Evolutionary conservation across 2,888 invertebrate species (phyloP).

Genomic region (Papilio elwesi): DNA sequence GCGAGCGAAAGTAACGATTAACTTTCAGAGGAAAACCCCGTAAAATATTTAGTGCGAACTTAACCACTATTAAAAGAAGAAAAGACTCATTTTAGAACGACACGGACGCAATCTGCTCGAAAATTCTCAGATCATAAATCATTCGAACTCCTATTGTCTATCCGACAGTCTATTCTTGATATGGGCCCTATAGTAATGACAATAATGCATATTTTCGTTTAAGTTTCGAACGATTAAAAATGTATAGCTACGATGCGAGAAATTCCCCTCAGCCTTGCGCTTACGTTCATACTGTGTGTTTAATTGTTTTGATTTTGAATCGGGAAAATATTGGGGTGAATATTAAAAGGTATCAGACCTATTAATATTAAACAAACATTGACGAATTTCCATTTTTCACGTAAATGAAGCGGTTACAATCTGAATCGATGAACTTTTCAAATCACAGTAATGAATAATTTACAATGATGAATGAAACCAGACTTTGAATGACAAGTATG

Average conservation of each 20-base stretch:
- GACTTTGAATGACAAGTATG: not conserved
- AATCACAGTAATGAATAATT: constrained; percentile 2
- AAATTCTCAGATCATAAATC: constrained; percentile 76
- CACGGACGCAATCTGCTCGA: constrained; percentile 65
- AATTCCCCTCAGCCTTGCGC: constrained; percentile 66
- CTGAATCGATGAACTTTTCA: constrained; percentile 1
- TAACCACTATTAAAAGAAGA: constrained; percentile 52
- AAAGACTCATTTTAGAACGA: constrained; percentile 66
- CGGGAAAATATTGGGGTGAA: constrained; percentile 69
- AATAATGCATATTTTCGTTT: constrained; percentile 41
- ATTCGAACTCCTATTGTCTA: constrained; percentile 64
- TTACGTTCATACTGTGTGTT: constrained; percentile 69
- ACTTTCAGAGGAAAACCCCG: constrained; percentile 54
- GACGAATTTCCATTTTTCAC: constrained; percentile 14
- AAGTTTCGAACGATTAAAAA: constrained; percentile 31
- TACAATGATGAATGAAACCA: not conserved
- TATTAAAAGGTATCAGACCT: constrained; percentile 54
- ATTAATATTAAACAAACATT: constrained; percentile 27
- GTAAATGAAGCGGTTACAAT: constrained; percentile 24
- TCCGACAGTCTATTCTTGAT: constrained; percentile 53
- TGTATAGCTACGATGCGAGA: constrained; percentile 60
- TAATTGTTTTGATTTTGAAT: constrained; percentile 80
- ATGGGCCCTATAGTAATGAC: constrained; percentile 49
- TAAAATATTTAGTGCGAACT: constrained; percentile 50
- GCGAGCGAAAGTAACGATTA: constrained; percentile 75